A percentile compares a stretch with the other conserved stretches of the same genome.
These are phyloP conservation scores for Delia radicum DNA, from an alignment of 1,140 invertebrate species.

Conservation along the genomic window DNA sequence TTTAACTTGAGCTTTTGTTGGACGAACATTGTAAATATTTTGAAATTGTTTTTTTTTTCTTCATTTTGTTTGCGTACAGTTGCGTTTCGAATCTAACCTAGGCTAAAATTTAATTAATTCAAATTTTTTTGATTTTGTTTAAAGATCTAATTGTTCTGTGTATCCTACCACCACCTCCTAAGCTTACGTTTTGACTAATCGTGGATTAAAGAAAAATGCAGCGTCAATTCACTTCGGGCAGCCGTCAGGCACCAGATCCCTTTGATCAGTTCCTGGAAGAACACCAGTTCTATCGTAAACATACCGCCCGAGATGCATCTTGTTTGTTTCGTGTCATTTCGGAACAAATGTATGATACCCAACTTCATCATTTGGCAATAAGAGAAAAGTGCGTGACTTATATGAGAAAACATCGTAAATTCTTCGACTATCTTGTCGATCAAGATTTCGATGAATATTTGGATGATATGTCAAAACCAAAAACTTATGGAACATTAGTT, in stretches of 20 bases:
- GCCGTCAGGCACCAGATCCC: slow-evolving; percentile 53
- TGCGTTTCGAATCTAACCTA: neutral
- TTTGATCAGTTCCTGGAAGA: slow-evolving; percentile 77
- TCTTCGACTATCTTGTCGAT: slow-evolving; percentile 50
- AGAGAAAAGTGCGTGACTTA: slow-evolving; percentile 71
- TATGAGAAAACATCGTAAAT: slow-evolving; percentile 63
- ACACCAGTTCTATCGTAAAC: slow-evolving; percentile 78
- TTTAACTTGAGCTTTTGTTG: neutral
- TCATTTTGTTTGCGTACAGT: too few relatives aligned
- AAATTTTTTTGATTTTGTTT: neutral
- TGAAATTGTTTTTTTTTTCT: neutral
- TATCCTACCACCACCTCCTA: neutral
- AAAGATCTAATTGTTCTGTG: neutral
- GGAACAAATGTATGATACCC: slow-evolving; percentile 81
- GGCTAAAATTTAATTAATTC: neutral
- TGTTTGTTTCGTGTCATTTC: slow-evolving; percentile 82
- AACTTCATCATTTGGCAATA: slow-evolving; percentile 72
- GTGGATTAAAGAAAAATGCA: slow-evolving; percentile 21
- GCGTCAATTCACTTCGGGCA: slow-evolving; percentile 52
- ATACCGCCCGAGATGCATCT: slow-evolving; percentile 77
- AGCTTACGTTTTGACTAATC: neutral
- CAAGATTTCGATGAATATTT: slow-evolving; percentile 66
- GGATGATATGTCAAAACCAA: slow-evolving; percentile 67
- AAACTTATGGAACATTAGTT: slow-evolving; percentile 67
- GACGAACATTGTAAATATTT: neutral